Evolutionary conservation across 1,140 invertebrate species (phyloP), one percentile per base, ranked within the genome.

Genomic region (Manduca sexta): DNA sequence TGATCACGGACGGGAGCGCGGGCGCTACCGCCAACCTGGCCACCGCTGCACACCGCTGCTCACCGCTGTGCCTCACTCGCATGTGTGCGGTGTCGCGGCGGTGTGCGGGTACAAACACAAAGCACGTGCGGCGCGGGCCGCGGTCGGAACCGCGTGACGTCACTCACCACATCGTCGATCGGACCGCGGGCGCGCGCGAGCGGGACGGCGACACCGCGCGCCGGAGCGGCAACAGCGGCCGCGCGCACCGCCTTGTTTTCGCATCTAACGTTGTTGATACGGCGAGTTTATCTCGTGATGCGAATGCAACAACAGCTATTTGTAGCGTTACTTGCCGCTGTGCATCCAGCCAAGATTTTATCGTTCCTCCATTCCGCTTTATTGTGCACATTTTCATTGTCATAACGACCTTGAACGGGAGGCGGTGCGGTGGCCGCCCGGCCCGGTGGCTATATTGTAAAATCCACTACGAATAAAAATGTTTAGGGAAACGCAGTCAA

Each of bases 111-210:
- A 81, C 76, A 82, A 84, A 84, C 78, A 84, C 78, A 74, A 75
- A n/a, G 75, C 81, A 84, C 81, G 81, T 84, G 81, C 78, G 76
- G n/a, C n/a, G n/a, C n/a, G n/a, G n/a, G n/a, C n/a, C 53, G 60
- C 64, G 65, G 58, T 45, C 43, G 58, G 65, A 45, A n/a, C 40
- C 52, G 59, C 35, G 60, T 81, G 75, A 80, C 83, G 80, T 83
- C 77, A 81, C 74, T 55, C 68, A 64, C 21, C 21, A 26, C 21
- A 8, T n/a, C n/a, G 21, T 26, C 0, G 21, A 5, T 3, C 4
- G 8, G 21, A 26, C 1, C 4, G 21, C 21, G 21, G n/a, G n/a
- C 21, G 21, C 40, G 44, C n/a, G 33, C 33, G 33, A 35, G 33
- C 33, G 33, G 13, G 33, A n/a, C 21, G 33, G 33, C 33, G n/a